phyloP scores from a whole-genome alignment of 2,113 vertebrate genomes.

The Petrocephalus microphthalmus region DNA sequence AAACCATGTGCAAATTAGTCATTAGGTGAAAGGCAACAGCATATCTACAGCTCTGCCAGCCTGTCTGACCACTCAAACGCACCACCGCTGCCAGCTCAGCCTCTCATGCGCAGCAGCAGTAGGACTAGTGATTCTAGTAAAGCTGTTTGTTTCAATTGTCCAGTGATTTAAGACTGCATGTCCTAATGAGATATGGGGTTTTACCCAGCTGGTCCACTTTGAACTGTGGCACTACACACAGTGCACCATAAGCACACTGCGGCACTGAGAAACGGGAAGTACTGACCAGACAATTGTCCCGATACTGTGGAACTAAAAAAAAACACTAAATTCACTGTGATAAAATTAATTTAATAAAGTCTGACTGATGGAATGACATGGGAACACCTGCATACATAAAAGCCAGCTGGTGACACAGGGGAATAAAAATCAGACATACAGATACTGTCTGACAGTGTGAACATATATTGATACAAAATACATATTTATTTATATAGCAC shows the following conservation, averaged over 20 bases:
- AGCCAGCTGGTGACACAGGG: not conserved
- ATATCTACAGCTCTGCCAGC: not conserved
- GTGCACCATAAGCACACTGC: not conserved
- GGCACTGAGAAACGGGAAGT: not conserved
- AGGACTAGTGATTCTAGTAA: slow-evolving; percentile 11
- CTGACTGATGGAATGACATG: not conserved
- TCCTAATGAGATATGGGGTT: slow-evolving; percentile 52
- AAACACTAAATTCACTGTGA: not conserved
- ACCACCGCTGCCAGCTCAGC: not conserved
- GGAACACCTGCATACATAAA: not conserved
- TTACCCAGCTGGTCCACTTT: slow-evolving; percentile 55
- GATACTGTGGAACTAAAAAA: not conserved
- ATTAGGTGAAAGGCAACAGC: not conserved
- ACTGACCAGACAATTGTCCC: not conserved
- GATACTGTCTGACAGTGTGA: not conserved
- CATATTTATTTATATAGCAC: not conserved
- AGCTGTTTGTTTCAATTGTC: slow-evolving; percentile 13
- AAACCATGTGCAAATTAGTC: not conserved
- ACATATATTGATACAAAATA: not conserved
- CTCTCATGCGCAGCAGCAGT: not conserved
- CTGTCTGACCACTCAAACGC: not conserved
- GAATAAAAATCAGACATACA: not conserved
- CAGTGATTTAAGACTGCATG: slow-evolving; percentile 35
- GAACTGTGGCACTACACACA: slow-evolving; percentile 29
- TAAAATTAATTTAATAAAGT: not conserved